These are phyloP conservation scores for Diarsia rubi DNA, from an alignment of 2,888 invertebrate species.

Conservation along the genomic window DNA sequence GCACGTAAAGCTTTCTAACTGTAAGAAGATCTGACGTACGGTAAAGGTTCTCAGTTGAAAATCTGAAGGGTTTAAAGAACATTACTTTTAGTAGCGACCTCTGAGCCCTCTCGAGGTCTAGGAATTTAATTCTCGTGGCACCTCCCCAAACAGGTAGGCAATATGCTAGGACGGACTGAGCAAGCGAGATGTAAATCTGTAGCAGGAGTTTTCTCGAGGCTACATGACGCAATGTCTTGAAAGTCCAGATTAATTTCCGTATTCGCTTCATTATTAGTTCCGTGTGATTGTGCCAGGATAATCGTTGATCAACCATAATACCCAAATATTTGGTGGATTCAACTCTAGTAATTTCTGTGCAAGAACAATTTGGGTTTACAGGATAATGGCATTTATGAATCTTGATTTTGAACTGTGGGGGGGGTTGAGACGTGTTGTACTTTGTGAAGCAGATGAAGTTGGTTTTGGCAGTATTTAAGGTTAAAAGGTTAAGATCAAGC, in stretches of 20 bases:
- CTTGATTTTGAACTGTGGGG: background rate
- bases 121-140: too few species aligned
- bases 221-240: background rate
- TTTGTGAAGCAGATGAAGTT: background rate
- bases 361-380: background rate
- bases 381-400: background rate
- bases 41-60: background rate
- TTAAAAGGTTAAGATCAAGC: background rate
- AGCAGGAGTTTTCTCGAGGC: background rate
- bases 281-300: background rate
- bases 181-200: background rate
- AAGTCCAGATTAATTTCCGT: background rate
- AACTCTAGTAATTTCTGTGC: background rate
- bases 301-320: background rate
- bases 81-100: too few species aligned
- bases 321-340: background rate
- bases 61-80: background rate
- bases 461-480: background rate
- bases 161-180: too few species aligned
- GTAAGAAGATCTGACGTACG: background rate
- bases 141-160: too few species aligned
- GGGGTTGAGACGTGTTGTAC: too few species aligned
- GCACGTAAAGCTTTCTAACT: background rate
- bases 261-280: background rate
- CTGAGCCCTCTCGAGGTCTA: too few species aligned